These are phyloP conservation scores for Cyprinodon variegatus DNA, from an alignment of 2,113 vertebrate species.

Conservation along the genomic window DNA sequence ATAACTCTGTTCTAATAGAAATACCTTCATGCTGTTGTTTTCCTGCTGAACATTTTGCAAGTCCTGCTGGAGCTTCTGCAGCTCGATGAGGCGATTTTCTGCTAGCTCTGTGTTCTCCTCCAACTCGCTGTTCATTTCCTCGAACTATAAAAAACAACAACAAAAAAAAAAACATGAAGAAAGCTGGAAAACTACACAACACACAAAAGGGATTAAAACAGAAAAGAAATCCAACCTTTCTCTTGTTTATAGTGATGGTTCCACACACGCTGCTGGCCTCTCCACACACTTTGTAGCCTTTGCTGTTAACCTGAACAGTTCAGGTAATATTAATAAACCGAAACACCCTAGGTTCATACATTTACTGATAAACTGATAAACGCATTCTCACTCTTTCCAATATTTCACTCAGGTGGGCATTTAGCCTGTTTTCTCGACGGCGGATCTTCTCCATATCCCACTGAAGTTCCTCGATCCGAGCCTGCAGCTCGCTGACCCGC, in stretches of 20 bases:
- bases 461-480: conserved; percentile 92
- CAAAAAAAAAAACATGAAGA: background rate
- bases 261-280: conserved; percentile 96
- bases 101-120: conserved; percentile 95
- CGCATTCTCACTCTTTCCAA: conserved; percentile 84
- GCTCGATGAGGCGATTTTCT: conserved; percentile 88
- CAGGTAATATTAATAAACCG: background rate
- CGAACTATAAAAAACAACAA: conserved; percentile 78
- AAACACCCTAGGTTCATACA: background rate
- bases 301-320: conserved; percentile 90
- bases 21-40: conserved; percentile 88
- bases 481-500: conserved; percentile 89
- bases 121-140: conserved; percentile 95
- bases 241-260: conserved; percentile 95
- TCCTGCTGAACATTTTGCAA: conserved; percentile 88
- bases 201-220: background rate
- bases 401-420: conserved; percentile 90
- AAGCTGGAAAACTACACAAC: background rate
- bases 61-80: conserved; percentile 93
- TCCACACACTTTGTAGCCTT: conserved; percentile 96
- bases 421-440: conserved; percentile 91
- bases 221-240: conserved; percentile 81
- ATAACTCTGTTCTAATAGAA: background rate
- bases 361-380: background rate
- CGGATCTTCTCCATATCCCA: conserved; percentile 98